Evolutionary conservation across 2,888 invertebrate genomes (phyloP).

Genomic region (Antheraea assamensis): DNA sequence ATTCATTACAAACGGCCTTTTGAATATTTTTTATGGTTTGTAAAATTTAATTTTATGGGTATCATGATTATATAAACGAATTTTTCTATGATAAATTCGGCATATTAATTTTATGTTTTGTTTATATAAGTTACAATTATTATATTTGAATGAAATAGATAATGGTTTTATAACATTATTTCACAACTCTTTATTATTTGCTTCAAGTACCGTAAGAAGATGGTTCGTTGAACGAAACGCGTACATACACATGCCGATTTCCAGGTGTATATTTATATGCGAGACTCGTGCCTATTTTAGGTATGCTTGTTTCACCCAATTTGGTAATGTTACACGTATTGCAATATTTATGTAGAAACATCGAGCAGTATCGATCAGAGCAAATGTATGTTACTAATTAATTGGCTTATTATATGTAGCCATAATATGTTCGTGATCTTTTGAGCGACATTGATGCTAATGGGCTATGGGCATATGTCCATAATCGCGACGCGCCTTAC

Average conservation of each 20-base stretch:
- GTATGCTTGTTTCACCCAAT: conserved; percentile 35
- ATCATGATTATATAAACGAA: not conserved
- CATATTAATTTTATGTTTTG: not conserved
- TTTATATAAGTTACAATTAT: not conserved
- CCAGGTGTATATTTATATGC: conserved; percentile 43
- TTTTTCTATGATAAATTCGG: not conserved
- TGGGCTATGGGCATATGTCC: not conserved
- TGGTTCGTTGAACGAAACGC: conserved; percentile 32
- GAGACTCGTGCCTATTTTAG: conserved; percentile 37
- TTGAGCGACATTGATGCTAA: not conserved
- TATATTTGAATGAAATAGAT: not conserved
- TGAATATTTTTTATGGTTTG: not conserved
- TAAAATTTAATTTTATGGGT: not conserved
- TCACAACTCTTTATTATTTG: conserved; percentile 32
- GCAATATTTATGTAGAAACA: conserved; percentile 11
- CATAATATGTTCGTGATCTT: not conserved
- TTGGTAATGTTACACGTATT: conserved; percentile 23
- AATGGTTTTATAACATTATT: conserved; percentile 30
- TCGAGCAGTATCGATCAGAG: not conserved
- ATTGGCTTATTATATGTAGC: not conserved
- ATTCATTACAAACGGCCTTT: conserved; percentile 11
- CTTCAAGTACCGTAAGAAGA: conserved; percentile 37
- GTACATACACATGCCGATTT: conserved; percentile 30
- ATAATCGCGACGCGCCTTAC: not conserved
- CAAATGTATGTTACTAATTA: not conserved